Base-by-base conservation (phyloP, 2,797 vertebrate genomes). In the Crocidura indochinensis region DNA sequence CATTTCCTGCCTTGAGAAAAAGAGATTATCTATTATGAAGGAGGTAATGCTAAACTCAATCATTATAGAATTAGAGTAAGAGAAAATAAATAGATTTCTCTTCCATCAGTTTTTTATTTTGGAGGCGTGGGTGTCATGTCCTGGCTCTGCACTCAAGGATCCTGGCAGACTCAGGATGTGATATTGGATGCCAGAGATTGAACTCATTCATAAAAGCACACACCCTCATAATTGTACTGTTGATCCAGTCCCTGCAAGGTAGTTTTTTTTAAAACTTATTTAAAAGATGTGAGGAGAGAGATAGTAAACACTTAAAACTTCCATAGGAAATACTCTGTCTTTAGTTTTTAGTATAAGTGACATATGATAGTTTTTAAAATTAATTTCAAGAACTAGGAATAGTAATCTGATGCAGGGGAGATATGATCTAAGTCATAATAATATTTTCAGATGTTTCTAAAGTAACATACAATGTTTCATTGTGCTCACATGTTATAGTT, bases 21-120 rank as follows among this genome's bases (percentile, higher is more conserved):
- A 97, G 93, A 98, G 98, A 73, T 97, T 99, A 78, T 96, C 96
- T 95, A 97, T 99, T 96, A 99, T 99, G 97, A 98, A 97, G 97
- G 99, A 99, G 98, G 99, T 99, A 95, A 94, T 95, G 47, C 38
- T 76, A 84, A 85, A 60, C 51, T 71, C 7, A 64, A 46, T 81
- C 26, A 74, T 12, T 77, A 29, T 60, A 81, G 69, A n/a, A 0
- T 85, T 82, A 76, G 74, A 86, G 67, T 62, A n/a, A 72, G 10
- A 91, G 81, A 15, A 87, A 78, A 65, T 31, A 67, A 71, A 67
- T 71, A 29, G 29, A 3, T 31, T 87, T 87, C 49, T 88, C 7
- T 90, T 3, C 56, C 56, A 60, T 60, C 56, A 60, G 15, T 15
- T 15, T 60, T 60, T 60, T 19, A 15, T 60, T 60, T 60, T 51